These are phyloP conservation scores for Apis florea DNA, from an alignment of 1,140 invertebrate species.

Conservation along the genomic window DNA sequence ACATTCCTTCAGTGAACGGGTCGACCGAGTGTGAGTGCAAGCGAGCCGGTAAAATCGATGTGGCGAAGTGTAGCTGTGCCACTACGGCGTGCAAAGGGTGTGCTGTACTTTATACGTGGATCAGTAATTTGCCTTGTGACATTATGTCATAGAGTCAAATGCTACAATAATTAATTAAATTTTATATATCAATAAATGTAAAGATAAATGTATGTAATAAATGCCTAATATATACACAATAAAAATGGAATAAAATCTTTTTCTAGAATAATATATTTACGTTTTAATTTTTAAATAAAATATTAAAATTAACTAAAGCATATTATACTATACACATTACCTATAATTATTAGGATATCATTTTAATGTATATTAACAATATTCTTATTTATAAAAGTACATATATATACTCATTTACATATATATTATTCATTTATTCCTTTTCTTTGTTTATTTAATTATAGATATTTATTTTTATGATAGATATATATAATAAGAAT, in stretches of 20 bases:
- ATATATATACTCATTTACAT: neutral
- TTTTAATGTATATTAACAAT: neutral
- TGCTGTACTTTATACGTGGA: conserved; percentile 46
- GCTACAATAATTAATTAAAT: conserved; percentile 14
- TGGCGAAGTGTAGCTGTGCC: conserved; percentile 74
- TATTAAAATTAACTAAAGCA: neutral
- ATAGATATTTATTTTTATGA: too few species aligned
- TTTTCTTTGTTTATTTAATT: neutral
- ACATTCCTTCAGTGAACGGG: conserved; percentile 74
- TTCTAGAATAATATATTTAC: neutral
- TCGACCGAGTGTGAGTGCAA: conserved; percentile 70
- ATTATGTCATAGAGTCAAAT: conserved; percentile 43
- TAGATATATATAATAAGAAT: too few species aligned
- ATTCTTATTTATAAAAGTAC: neutral
- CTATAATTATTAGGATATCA: too few species aligned
- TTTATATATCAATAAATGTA: neutral
- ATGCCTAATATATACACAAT: neutral
- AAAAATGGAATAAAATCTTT: neutral
- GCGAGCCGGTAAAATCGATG: conserved; percentile 77
- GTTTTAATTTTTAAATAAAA: neutral
- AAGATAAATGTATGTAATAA: neutral
- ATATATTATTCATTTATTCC: neutral
- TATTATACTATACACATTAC: neutral
- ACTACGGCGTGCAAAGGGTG: conserved; percentile 65
- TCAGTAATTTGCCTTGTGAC: conserved; percentile 52